These are phyloP conservation scores for Coreoperca whiteheadi DNA, from an alignment of 2,113 vertebrate genomes.

Conservation along the genomic window DNA sequence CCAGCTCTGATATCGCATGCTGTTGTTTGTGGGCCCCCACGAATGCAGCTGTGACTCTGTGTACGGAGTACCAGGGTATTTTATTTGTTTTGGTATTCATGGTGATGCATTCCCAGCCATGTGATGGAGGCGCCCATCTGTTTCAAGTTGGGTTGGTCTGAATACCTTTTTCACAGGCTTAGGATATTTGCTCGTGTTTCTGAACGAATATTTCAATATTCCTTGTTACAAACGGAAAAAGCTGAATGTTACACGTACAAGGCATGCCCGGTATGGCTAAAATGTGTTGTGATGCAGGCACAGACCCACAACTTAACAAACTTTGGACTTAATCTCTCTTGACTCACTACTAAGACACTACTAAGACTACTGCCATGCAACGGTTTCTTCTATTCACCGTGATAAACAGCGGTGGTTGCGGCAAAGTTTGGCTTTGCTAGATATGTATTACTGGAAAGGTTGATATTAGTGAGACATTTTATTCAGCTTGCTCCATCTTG, in stretches of 20 bases:
- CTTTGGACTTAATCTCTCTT: not conserved
- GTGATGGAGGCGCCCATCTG: slow-evolving; percentile 41
- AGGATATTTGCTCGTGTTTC: slow-evolving; percentile 16
- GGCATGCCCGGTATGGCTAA: not conserved
- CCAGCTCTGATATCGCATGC: slow-evolving; percentile 55
- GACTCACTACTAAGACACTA: no score
- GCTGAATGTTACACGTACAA: not conserved
- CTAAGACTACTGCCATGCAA: no score
- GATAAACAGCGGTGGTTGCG: no score
- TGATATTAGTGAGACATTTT: not conserved
- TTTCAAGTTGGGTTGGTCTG: slow-evolving; percentile 9
- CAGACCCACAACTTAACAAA: not conserved
- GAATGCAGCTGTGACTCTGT: slow-evolving; percentile 10
- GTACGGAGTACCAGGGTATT: not conserved
- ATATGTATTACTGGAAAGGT: no score
- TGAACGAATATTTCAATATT: not conserved
- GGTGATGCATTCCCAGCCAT: not conserved
- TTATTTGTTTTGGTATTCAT: slow-evolving; percentile 60
- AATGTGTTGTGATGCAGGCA: not conserved
- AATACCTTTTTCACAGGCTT: slow-evolving; percentile 11
- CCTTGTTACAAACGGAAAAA: not conserved
- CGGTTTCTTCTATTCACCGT: no score
- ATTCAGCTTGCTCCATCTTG: not conserved
- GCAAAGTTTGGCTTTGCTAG: no score
- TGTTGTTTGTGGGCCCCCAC: slow-evolving; percentile 56